Conservation (phyloP, 1,140 invertebrate genomes). For the Eubasilissa regina region DNA sequence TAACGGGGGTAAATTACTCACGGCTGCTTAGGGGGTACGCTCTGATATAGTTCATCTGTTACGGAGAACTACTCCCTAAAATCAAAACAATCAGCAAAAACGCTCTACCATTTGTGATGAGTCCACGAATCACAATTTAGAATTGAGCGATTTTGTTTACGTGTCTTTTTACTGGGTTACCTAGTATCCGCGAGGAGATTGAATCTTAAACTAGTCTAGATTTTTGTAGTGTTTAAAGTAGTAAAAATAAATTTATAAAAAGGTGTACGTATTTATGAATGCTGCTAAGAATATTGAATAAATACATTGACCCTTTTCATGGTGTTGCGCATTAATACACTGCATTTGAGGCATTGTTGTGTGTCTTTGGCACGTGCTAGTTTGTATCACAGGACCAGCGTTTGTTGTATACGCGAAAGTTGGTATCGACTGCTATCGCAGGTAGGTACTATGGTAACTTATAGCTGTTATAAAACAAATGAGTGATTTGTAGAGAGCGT, state of each 20-base stretch:
- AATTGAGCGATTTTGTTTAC: background rate
- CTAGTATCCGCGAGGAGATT: background rate
- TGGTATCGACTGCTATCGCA: constrained; percentile 6
- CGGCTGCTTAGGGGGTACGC: constrained; percentile 33
- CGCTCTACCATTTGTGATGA: background rate
- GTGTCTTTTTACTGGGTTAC: background rate
- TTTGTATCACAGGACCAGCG: background rate
- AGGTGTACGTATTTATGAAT: background rate
- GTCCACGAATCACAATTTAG: background rate
- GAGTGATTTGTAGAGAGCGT: constrained; percentile 17
- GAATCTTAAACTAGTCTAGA: constrained; percentile 6
- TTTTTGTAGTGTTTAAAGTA: background rate
- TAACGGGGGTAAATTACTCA: constrained; percentile 53
- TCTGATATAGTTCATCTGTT: background rate
- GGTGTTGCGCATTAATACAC: background rate
- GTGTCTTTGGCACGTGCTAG: background rate
- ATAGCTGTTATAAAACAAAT: constrained; percentile 11
- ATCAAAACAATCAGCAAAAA: background rate
- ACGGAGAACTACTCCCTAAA: background rate
- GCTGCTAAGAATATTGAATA: background rate
- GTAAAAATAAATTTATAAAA: background rate
- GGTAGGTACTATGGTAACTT: constrained; percentile 10
- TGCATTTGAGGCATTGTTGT: background rate
- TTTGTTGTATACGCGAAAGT: background rate
- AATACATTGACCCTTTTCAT: background rate